These are phyloP conservation scores for Plecturocebus donacophilus DNA, from an alignment of 2,113 vertebrate species.

Conservation along the genomic window DNA sequence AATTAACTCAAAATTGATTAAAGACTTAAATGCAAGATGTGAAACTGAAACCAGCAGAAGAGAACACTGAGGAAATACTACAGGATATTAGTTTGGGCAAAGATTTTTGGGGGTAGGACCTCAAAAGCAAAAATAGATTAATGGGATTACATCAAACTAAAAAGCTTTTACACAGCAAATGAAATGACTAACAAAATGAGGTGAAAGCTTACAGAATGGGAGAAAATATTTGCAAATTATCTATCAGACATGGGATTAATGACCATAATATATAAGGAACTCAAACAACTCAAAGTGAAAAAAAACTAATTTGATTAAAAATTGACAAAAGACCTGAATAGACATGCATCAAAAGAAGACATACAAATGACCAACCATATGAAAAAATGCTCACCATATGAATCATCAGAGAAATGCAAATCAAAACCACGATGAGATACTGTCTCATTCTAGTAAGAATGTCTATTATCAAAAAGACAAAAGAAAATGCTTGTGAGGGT, in stretches of 20 bases:
- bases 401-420: not conserved
- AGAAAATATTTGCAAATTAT: too few relatives aligned
- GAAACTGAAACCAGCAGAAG: not conserved
- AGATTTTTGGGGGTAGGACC: not conserved
- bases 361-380: too few relatives aligned
- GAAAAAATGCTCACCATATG: not conserved
- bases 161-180: too few relatives aligned
- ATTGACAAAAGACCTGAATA: not conserved
- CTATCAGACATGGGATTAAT: too few relatives aligned
- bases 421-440: not conserved
- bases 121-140: too few relatives aligned
- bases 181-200: too few relatives aligned
- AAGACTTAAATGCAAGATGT: not conserved
- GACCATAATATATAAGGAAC: too few relatives aligned
- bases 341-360: not conserved
- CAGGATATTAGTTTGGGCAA: not conserved
- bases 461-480: not conserved
- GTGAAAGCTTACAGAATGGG: too few relatives aligned
- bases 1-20: not conserved
- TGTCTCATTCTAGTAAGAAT: not conserved
- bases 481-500: not conserved
- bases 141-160: too few relatives aligned
- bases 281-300: too few relatives aligned
- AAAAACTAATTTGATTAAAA: not conserved
- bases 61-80: not conserved